A percentile compares a stretch with the other conserved stretches of the same genome.
These are phyloP conservation scores for Drosophila lacteicornis DNA, from an alignment of 1,140 invertebrate species.

Conservation along the genomic window DNA sequence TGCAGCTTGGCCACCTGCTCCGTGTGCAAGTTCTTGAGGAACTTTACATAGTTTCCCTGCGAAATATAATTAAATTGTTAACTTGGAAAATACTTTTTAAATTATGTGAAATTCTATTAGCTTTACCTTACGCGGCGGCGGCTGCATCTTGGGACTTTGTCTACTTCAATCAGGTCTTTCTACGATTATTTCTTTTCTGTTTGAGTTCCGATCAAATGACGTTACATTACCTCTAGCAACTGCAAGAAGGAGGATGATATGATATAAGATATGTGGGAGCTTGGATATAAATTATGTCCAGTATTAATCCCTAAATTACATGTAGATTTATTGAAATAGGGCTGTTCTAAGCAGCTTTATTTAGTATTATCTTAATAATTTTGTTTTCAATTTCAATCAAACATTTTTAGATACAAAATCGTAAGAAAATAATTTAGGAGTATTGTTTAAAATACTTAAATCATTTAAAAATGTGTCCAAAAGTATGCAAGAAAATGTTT, in stretches of 20 bases:
- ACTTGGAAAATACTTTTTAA: neutral
- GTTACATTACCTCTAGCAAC: slow-evolving; percentile 77
- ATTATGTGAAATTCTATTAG: neutral
- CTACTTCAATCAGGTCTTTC: slow-evolving; percentile 38
- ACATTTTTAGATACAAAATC: no score
- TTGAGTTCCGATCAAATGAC: slow-evolving; percentile 46
- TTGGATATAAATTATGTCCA: neutral
- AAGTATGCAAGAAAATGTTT: no score
- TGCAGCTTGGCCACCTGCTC: slow-evolving; percentile 97
- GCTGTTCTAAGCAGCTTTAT: no score
- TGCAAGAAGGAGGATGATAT: slow-evolving; percentile 27
- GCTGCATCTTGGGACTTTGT: slow-evolving; percentile 79
- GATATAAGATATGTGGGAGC: neutral
- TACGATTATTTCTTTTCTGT: slow-evolving; percentile 29
- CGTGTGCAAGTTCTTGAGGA: slow-evolving; percentile 95
- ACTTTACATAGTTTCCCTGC: slow-evolving; percentile 95
- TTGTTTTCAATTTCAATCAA: no score
- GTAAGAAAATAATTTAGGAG: no score
- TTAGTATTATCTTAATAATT: no score
- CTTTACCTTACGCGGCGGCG: slow-evolving; percentile 83
- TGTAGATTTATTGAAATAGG: neutral
- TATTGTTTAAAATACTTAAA: no score
- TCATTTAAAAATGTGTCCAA: no score
- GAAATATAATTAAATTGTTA: neutral
- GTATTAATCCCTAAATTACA: no score